A percentile compares a stretch with the other conserved stretches of the same genome.
Conservation (phyloP, 2,888 invertebrate genomes). For the Unio pictorum region DNA sequence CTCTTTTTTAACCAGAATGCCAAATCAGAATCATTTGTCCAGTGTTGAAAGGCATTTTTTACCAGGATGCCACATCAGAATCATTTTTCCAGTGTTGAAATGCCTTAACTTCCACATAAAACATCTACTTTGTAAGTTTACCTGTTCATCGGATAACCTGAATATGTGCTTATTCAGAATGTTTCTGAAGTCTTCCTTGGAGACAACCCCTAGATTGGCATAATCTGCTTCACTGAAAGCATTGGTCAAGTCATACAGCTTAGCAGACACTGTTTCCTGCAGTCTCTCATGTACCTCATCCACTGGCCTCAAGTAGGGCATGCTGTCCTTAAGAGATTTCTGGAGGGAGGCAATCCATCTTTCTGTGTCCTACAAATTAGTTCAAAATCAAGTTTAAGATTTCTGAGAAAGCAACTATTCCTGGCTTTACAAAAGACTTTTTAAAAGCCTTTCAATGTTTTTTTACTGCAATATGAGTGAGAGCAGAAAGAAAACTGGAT, state of each 20-base stretch:
- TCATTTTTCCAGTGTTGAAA: too few relatives aligned
- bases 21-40: too few relatives aligned
- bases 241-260: slow-evolving; percentile 51
- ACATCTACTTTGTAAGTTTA: slow-evolving; percentile 14
- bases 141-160: slow-evolving; percentile 64
- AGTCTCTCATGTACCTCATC: slow-evolving; percentile 60
- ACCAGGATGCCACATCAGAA: too few relatives aligned
- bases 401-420: too few relatives aligned
- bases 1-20: too few relatives aligned
- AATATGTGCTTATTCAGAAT: slow-evolving; percentile 55
- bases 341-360: slow-evolving; percentile 52
- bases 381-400: slow-evolving; percentile 2
- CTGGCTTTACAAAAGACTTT: too few relatives aligned
- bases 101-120: too few relatives aligned
- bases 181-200: slow-evolving; percentile 53
- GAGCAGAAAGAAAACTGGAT: too few relatives aligned
- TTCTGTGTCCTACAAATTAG: slow-evolving; percentile 47
- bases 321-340: slow-evolving; percentile 40
- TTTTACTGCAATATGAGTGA: too few relatives aligned
- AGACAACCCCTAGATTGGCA: slow-evolving; percentile 64
- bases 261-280: slow-evolving; percentile 56
- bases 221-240: slow-evolving; percentile 64
- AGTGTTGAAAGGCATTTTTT: too few relatives aligned
- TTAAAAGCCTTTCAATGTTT: too few relatives aligned
- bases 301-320: slow-evolving; percentile 37